phyloP scores from a whole-genome alignment of 2,888 invertebrate species.

The Drosophila rellima region DNA sequence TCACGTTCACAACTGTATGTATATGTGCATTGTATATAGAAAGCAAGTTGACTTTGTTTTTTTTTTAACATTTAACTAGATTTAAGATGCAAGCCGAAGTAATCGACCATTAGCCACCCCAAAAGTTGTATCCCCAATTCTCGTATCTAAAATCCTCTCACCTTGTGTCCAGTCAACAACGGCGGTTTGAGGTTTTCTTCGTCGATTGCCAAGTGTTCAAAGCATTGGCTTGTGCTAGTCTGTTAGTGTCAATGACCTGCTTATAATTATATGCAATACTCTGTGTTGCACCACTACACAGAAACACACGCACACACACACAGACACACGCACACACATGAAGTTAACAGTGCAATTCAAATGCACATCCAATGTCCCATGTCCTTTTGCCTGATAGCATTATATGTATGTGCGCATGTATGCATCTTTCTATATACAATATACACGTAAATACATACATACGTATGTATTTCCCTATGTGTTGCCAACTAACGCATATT shows the following conservation, averaged over 20 bases:
- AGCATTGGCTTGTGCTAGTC: constrained; percentile 35
- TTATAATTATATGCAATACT: constrained; percentile 79
- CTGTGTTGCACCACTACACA: constrained; percentile 46
- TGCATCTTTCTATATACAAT: constrained; percentile 14
- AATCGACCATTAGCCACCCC: constrained; percentile 21
- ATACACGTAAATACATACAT: constrained; percentile 9
- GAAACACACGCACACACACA: constrained; percentile 10
- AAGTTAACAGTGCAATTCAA: constrained; percentile 56
- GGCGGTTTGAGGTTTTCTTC: constrained; percentile 35
- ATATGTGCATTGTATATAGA: not conserved
- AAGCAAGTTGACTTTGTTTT: constrained; percentile 9
- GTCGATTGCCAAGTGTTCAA: constrained; percentile 23
- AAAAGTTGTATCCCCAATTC: constrained; percentile 12
- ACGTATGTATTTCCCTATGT: constrained; percentile 28
- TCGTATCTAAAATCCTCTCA: constrained; percentile 20
- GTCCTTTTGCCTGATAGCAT: constrained; percentile 66
- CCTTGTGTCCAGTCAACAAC: constrained; percentile 19
- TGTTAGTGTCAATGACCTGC: constrained; percentile 75
- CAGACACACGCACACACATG: constrained; percentile 19
- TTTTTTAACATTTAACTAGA: not conserved
- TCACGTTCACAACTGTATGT: too few relatives aligned
- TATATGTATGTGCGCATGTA: constrained; percentile 41
- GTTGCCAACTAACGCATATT: constrained; percentile 45
- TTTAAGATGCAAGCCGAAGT: constrained; percentile 10
- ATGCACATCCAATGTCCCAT: constrained; percentile 44